These are phyloP conservation scores for Amblyornis subalaris DNA, from an alignment of 2,113 vertebrate genomes.

Conservation along the genomic window DNA sequence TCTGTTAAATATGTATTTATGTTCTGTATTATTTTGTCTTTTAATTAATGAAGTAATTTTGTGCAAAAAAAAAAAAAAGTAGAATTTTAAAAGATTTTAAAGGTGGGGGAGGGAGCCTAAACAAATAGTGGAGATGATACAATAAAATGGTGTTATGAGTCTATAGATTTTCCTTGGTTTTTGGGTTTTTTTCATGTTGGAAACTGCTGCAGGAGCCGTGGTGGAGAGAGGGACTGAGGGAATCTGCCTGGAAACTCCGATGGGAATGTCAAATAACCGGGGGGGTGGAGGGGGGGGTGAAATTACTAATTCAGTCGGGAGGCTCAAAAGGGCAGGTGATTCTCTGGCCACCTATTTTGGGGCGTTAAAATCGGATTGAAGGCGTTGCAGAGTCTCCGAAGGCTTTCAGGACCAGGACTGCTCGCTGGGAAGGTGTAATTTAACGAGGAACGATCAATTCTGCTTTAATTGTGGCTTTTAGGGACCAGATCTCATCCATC, in stretches of 20 bases:
- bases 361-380: background rate
- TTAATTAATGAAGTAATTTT: conserved; percentile 77
- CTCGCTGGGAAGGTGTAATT: conserved; percentile 22
- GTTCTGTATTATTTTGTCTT: conserved; percentile 83
- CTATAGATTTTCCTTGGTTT: conserved; percentile 32
- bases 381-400: background rate
- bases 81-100: conserved; percentile 67
- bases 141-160: conserved; percentile 57
- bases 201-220: background rate
- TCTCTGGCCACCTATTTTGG: background rate
- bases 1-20: conserved; percentile 89
- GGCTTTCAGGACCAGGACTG: background rate
- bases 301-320: background rate
- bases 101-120: conserved; percentile 14
- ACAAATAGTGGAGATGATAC: conserved; percentile 56
- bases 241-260: background rate
- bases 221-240: background rate
- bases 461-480: conserved; percentile 53
- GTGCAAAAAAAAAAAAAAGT: conserved; percentile 66
- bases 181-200: background rate
- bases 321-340: background rate
- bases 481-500: conserved; percentile 64
- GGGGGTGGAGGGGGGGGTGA: background rate
- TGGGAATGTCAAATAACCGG: background rate
- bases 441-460: conserved; percentile 26